Evolutionary conservation across 2,113 vertebrate species (phyloP), one percentile per base, ranked within the genome.

Genomic region (Mustela lutreola): DNA sequence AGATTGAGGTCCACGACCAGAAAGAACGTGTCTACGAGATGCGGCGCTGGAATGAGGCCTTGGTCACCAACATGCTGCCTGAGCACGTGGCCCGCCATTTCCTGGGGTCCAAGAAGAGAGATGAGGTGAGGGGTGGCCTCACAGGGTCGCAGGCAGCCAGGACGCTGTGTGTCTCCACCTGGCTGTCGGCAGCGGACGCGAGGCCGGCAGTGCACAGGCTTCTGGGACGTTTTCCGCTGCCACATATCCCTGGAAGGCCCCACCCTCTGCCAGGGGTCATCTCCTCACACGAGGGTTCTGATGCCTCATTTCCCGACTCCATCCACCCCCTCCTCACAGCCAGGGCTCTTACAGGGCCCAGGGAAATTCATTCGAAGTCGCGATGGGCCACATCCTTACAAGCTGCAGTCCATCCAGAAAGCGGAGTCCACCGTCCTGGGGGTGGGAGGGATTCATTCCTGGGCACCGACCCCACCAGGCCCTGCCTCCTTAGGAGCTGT

Each of bases 61-160:
- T 99, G 31, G 99, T 99, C 97, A 99, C 99, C 96, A 99, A 99
- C 98, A 99, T 99, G 99, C 97, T 99, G 96, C 99, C 99, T 0
- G 99, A 99, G 71, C 99, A 99, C 0, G 99, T 99, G n/a, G 99
- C 99, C 14, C 99, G 99, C 9, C 99, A 99, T 97, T 99, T 99
- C 97, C 98, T 99, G 96, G 99, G 99, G 70, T 98, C 99, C 95
- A 99, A 99, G 97, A 99, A 99, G 95, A 98, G 99, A 97, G 99
- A 99, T 0, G 99, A 99, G 99, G 99, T 99, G 76, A 94, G 97
- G 48, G 12, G 4, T 3, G 33, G 50, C 28, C 45, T 73, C 6
- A 1, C 33, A n/a, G 16, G 18, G 5, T 21, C 28, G 67, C 60
- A 73, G 21, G 7, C 36, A 45, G 10, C 65, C 36, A 14, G 1